Evolutionary conservation across 2,113 vertebrate genomes (phyloP).

Genomic region (Azemiops feae): DNA sequence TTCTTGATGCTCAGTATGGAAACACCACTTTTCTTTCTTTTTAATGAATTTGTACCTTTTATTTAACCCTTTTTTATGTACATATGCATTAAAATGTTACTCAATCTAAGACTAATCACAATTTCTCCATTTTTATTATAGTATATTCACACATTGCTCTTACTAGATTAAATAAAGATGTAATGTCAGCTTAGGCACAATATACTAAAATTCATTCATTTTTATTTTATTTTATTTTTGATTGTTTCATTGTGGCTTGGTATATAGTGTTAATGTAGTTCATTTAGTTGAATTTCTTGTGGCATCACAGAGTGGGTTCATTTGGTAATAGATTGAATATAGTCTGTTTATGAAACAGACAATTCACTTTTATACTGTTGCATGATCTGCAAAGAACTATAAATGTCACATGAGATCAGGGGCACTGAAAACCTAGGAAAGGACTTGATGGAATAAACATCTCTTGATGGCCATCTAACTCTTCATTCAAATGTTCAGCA

Average conservation of each 20-base stretch:
- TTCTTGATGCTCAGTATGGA: neutral
- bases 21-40: neutral
- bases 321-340: neutral
- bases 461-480: neutral
- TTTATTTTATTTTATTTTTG: neutral
- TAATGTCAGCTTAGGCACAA: neutral
- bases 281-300: neutral
- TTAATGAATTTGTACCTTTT: neutral
- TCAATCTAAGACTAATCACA: neutral
- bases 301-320: neutral
- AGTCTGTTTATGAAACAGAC: neutral
- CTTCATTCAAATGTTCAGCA: neutral
- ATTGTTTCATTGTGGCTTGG: neutral
- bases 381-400: neutral
- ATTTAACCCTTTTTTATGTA: neutral
- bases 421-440: neutral
- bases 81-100: neutral
- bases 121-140: neutral
- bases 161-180: neutral
- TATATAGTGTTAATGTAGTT: neutral
- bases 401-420: neutral
- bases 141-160: neutral
- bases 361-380: neutral
- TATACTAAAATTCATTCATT: neutral
- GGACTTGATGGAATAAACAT: neutral